phyloP scores from a whole-genome alignment of 53 echinoderm and acorn worm species.

The Echinometra lucunter region DNA sequence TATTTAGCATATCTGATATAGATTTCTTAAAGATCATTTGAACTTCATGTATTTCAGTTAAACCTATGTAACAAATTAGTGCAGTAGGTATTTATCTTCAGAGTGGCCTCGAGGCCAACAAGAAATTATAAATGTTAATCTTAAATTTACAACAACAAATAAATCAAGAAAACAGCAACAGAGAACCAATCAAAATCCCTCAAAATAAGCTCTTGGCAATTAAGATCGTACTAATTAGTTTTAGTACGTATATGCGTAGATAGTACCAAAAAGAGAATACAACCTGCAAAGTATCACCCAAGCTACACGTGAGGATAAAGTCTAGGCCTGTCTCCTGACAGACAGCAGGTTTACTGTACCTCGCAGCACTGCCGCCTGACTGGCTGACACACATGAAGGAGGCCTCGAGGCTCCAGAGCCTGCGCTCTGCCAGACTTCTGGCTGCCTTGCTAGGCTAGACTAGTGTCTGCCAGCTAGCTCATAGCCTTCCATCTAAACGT shows the following conservation, averaged over 20 bases:
- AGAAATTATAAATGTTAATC: not conserved
- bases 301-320: not conserved
- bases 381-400: not conserved
- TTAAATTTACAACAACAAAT: not conserved
- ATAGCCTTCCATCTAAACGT: not conserved
- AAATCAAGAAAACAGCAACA: not conserved
- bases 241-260: too few relatives aligned
- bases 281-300: constrained; percentile 26
- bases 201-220: too few relatives aligned
- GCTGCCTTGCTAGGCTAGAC: constrained; percentile 4
- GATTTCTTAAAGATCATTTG: not conserved
- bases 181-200: too few relatives aligned
- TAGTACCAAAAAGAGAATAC: not conserved
- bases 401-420: not conserved
- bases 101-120: not conserved
- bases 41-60: not conserved
- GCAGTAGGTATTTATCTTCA: not conserved
- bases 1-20: not conserved
- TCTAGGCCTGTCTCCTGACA: not conserved
- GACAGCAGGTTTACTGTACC: not conserved
- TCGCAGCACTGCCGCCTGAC: not conserved
- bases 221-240: too few relatives aligned
- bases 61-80: not conserved
- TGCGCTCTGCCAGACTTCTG: constrained; percentile 46
- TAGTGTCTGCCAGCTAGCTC: not conserved